A percentile compares a stretch with the other conserved stretches of the same genome.
phyloP scores from a whole-genome alignment of 2,113 vertebrate species.

The Fukomys damarensis region DNA sequence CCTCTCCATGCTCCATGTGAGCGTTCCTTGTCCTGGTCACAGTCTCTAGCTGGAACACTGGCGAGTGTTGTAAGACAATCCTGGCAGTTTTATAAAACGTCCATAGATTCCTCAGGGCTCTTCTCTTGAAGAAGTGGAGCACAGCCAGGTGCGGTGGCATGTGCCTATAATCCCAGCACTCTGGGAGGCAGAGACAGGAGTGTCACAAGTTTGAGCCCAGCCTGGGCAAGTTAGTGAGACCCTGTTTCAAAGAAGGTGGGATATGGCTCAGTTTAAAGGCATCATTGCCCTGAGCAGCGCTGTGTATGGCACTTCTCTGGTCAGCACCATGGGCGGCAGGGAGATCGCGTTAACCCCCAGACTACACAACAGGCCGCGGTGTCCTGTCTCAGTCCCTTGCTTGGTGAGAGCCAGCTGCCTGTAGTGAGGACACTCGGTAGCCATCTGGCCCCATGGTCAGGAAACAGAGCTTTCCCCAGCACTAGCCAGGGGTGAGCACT shows the following conservation, averaged over 20 bases:
- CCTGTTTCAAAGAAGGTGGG: background rate
- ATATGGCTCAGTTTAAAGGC: background rate
- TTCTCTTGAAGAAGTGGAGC: no score
- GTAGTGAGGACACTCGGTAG: background rate
- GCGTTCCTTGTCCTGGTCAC: background rate
- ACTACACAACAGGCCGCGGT: rapidly evolving
- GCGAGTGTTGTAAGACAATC: background rate
- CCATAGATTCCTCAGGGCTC: background rate
- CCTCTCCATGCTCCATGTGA: rapidly evolving
- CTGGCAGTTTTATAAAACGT: background rate
- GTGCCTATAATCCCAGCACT: background rate
- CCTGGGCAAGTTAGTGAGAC: background rate
- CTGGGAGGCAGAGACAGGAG: background rate
- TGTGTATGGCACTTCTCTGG: no score
- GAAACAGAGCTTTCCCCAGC: background rate
- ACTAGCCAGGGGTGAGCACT: background rate
- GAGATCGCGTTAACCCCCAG: background rate
- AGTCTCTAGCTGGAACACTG: background rate
- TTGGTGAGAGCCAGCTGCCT: background rate
- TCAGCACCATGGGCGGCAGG: no score
- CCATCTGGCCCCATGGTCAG: background rate
- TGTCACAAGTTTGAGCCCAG: background rate
- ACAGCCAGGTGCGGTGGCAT: no score
- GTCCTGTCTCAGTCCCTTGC: background rate
- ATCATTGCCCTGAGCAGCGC: no score